Base-by-base conservation (phyloP, 1,140 invertebrate genomes). In the Dermatophagoides farinae region DNA sequence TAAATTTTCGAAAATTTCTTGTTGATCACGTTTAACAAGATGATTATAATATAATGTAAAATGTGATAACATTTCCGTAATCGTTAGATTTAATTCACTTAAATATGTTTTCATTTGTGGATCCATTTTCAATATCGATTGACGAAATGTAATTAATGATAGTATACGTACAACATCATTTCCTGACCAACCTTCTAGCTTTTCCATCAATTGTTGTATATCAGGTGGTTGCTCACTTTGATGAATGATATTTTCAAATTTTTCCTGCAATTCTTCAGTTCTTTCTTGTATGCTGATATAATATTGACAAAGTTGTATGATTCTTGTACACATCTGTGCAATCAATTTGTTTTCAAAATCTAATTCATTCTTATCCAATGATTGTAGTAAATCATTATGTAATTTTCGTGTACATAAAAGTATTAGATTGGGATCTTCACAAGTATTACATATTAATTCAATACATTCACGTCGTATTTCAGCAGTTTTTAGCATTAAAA, bases 301-400 rank as follows among this genome's bases (percentile, higher is more conserved):
- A 25, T n/a, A 55, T n/a, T 40, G 11, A 55, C 50, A 61, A 20
- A 74, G 61, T 39, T 67, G 64, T 8, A 67, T 61, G 62, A 73
- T 66, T 51, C 68, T 61, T 20, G 69, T 66, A 62, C 71, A 72
- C 52, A 67, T 71, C 49, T 70, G 67, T 38, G 71, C 63, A 58
- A 74, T 64, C 31, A 72, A 61, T 39, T 69, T 68, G 38, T 68
- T 69, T 61, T 73, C 72, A 59, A 72, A 69, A 61, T 75, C 72
- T 12, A 69, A 51, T 38, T 63, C 66, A 25, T 66, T 65, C 44
- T 20, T 60, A 6, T 49, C 44, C n/a, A 60, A 23, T 11, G 5
- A 49, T 40, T 46, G 1, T 6, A 60, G 20, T 23, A 60, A 52
- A 22, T 60, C 43, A 8, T 60, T 12, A 4, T 37, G 41, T 14